These are phyloP conservation scores for Parus major DNA, from an alignment of 2,113 vertebrate genomes.

Conservation along the genomic window DNA sequence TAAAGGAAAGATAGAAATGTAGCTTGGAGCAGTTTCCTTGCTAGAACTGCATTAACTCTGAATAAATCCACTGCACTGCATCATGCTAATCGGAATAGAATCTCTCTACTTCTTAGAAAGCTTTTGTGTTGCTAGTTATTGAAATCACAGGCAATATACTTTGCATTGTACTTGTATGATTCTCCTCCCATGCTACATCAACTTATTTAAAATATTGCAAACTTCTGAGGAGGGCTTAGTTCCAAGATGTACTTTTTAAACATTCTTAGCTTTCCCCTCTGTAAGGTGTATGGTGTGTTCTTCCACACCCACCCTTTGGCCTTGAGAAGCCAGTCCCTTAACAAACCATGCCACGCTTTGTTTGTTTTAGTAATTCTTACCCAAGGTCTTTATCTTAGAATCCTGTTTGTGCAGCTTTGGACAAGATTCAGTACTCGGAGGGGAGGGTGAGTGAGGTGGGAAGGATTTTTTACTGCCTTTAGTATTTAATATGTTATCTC, in stretches of 20 bases:
- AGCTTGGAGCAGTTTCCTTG: background rate
- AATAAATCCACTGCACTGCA: background rate
- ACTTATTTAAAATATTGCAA: background rate
- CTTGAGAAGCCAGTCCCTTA: slow-evolving; percentile 26
- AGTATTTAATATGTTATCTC: slow-evolving; percentile 26
- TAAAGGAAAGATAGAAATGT: background rate
- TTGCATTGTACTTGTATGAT: background rate
- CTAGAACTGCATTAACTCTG: background rate
- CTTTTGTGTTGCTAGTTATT: background rate
- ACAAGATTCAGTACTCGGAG: slow-evolving; percentile 16
- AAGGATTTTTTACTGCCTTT: slow-evolving; percentile 13
- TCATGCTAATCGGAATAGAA: background rate
- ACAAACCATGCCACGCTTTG: background rate
- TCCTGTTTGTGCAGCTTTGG: slow-evolving; percentile 65
- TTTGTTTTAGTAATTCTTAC: slow-evolving; percentile 62
- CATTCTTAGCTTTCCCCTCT: background rate
- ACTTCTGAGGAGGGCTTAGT: background rate
- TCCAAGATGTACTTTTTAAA: background rate
- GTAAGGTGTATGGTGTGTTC: background rate
- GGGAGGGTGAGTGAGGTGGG: background rate
- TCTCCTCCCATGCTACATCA: background rate
- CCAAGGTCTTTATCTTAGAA: slow-evolving; percentile 59
- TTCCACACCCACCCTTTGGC: background rate
- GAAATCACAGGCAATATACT: background rate
- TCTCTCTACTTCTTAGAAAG: background rate